phyloP scores from a whole-genome alignment of 2,797 vertebrate species.

The Salarias fasciatus region DNA sequence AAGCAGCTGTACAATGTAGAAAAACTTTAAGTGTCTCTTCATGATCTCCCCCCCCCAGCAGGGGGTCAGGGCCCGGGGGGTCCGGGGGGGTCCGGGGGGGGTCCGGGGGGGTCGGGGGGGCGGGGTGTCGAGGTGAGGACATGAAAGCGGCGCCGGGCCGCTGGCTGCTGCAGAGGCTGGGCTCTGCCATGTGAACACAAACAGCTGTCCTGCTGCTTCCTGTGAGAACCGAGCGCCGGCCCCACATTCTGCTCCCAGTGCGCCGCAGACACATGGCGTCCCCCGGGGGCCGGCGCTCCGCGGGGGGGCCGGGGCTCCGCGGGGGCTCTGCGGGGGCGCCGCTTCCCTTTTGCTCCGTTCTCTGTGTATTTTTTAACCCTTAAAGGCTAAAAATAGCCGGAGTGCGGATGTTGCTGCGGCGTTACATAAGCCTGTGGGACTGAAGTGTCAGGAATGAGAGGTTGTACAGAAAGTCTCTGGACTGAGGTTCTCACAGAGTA shows the following conservation, averaged over 20 bases:
- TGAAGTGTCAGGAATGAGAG: conserved; percentile 74
- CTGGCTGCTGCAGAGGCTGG: conserved; percentile 28
- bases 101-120: no score
- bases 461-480: conserved; percentile 70
- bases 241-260: conserved; percentile 72
- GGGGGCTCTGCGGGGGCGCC: conserved; percentile 68
- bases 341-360: conserved; percentile 69
- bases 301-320: conserved; percentile 68
- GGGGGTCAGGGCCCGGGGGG: no score
- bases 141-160: conserved; percentile 24
- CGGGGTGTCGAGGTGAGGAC: no score
- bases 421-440: conserved; percentile 72
- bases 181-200: conserved; percentile 67
- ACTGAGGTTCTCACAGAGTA: conserved; percentile 66
- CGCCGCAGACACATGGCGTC: conserved; percentile 70
- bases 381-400: conserved; percentile 77
- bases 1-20: no score
- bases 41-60: no score
- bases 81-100: no score
- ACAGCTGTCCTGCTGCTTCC: conserved; percentile 78
- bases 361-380: conserved; percentile 73
- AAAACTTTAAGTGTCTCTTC: no score
- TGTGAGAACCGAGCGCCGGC: conserved; percentile 77
- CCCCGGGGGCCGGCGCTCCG: conserved; percentile 71
- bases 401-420: conserved; percentile 71